phyloP scores from a whole-genome alignment of 2,888 invertebrate species.

The Sphaerophoria rueppellii region DNA sequence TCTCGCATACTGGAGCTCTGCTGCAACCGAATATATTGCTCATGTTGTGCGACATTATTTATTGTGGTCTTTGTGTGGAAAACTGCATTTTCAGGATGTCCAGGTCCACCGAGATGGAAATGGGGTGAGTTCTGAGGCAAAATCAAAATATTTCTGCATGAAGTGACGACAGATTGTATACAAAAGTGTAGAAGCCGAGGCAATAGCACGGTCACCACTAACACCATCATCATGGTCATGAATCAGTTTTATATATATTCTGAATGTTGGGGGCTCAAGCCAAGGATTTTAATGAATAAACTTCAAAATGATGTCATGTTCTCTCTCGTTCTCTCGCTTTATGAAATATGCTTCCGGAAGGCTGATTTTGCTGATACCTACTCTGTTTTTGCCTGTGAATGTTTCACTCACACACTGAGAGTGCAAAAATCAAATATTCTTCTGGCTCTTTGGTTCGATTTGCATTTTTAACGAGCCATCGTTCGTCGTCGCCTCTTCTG shows the following conservation, averaged over 20 bases:
- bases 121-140: conserved; percentile 30
- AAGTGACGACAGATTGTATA: background rate
- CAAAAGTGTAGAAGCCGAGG: conserved; percentile 17
- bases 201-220: conserved; percentile 28
- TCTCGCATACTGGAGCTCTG: background rate
- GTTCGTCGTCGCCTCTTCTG: background rate
- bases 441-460: conserved; percentile 72
- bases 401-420: conserved; percentile 42
- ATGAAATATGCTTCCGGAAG: background rate
- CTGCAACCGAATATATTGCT: conserved; percentile 17
- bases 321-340: background rate
- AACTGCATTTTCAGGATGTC: background rate
- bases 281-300: conserved; percentile 52
- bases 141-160: conserved; percentile 51
- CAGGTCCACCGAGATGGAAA: no score
- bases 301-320: conserved; percentile 60
- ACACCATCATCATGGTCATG: conserved; percentile 41
- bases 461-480: conserved; percentile 70
- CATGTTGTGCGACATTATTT: conserved; percentile 54
- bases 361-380: conserved; percentile 29
- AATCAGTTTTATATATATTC: conserved; percentile 11
- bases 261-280: background rate
- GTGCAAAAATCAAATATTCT: conserved; percentile 71
- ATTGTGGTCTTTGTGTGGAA: conserved; percentile 26
- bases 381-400: conserved; percentile 17